phyloP scores from a whole-genome alignment of 2,888 invertebrate species.

The Drosophila vallismaia region DNA sequence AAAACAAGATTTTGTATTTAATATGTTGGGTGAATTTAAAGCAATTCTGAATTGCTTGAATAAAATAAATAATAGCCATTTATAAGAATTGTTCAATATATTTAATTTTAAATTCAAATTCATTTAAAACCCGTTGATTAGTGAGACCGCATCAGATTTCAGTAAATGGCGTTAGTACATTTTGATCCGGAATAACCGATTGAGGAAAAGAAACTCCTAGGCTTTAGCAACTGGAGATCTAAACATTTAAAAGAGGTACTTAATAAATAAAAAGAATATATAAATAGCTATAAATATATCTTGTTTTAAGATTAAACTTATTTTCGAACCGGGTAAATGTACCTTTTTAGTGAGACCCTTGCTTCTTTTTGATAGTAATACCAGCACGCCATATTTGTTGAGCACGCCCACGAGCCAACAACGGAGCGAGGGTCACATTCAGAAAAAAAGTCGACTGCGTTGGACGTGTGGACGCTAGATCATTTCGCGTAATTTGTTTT shows the following conservation, averaged over 20 bases:
- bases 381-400: neutral
- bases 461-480: conserved; percentile 3
- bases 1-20: no score
- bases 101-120: neutral
- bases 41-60: no score
- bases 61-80: neutral
- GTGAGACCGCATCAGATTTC: neutral
- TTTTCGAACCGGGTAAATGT: no score
- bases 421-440: neutral
- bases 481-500: conserved; percentile 37
- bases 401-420: no score
- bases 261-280: no score
- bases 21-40: no score
- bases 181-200: neutral
- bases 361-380: neutral
- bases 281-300: no score
- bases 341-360: no score
- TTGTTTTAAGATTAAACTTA: no score
- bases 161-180: neutral
- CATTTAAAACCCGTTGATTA: neutral
- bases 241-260: neutral
- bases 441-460: conserved; percentile 10
- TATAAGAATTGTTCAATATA: no score
- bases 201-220: neutral
- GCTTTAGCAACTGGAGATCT: neutral